Evolutionary conservation across 2,113 vertebrate genomes (phyloP).

Genomic region (Lichenostomus cassidix): DNA sequence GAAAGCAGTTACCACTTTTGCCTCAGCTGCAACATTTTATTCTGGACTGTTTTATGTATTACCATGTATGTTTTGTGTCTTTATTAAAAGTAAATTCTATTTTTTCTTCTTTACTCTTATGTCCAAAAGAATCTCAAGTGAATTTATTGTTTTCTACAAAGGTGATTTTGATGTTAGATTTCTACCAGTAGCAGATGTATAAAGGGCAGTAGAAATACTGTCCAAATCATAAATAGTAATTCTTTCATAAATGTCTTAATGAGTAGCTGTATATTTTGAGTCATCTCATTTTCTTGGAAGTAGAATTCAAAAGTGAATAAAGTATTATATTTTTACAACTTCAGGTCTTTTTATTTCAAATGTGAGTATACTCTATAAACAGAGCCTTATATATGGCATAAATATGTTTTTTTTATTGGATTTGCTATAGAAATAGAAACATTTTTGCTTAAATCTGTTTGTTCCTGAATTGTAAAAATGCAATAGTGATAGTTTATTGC

Average conservation of each 20-base stretch:
- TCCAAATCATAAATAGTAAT: background rate
- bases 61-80: background rate
- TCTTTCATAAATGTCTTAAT: background rate
- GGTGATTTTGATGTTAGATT: background rate
- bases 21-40: background rate
- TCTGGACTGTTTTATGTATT: background rate
- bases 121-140: background rate
- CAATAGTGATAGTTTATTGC: slow-evolving; percentile 73
- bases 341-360: slow-evolving; percentile 47
- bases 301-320: slow-evolving; percentile 29
- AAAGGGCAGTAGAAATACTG: background rate
- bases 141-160: background rate
- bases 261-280: slow-evolving; percentile 21
- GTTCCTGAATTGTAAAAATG: slow-evolving; percentile 70
- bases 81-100: background rate
- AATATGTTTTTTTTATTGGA: slow-evolving; percentile 70
- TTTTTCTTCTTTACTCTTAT: background rate
- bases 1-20: background rate
- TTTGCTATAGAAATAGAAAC: slow-evolving; percentile 67
- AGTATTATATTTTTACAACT: slow-evolving; percentile 57
- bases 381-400: slow-evolving; percentile 44
- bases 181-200: background rate
- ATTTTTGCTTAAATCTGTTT: slow-evolving; percentile 72
- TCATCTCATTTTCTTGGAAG: slow-evolving; percentile 16
- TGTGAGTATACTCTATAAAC: slow-evolving; percentile 51